Base-by-base conservation (phyloP, 2,888 invertebrate genomes). In the Cosmorhoe ocellata region DNA sequence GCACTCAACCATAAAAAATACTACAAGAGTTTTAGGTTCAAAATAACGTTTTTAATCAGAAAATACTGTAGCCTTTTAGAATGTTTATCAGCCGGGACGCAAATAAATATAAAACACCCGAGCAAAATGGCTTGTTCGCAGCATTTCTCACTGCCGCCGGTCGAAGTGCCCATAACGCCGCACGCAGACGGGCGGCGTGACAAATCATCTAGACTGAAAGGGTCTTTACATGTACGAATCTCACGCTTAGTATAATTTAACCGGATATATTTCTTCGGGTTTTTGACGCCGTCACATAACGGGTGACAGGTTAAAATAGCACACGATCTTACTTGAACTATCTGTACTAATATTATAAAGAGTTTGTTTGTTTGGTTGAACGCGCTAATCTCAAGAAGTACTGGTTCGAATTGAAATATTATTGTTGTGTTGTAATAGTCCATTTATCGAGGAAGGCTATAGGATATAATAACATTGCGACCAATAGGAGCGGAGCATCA, bases 161-260 rank as follows among this genome's bases (percentile, higher is more conserved):
- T 30, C 27, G 33, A 36, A 51, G 55, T 48, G 48, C 52, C 48
- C 50, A 50, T 59, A 53, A 59, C 48, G 57, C 57, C 51, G 13
- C 26, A 6, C 34, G 30, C 59, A 59, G 55, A 52, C 51, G 34
- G 49, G 45, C 48, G 32, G 24, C 39, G 18, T 50, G 51, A 56
- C 50, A 54, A 56, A 59, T 59, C 46, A 34, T 22, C 30, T 13
- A 34, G 43, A 39, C 39, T 39, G 26, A 46, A 51, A 51, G 36
- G 42, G 45, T 45, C 40, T 47, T 51, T 48, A 42, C 41, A 18
- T 45, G 39, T 30, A 22, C 36, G 37, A 43, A 36, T 43, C 39
- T 48, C 48, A 48, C 40, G 31, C 9, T 47, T 32, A 46, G 45
- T 37, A 18, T 28, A 42, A 49, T 44, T 44, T 28, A 18, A 26